phyloP scores from a whole-genome alignment of 2,797 vertebrate genomes.

The Tympanoctomys barrerae region DNA sequence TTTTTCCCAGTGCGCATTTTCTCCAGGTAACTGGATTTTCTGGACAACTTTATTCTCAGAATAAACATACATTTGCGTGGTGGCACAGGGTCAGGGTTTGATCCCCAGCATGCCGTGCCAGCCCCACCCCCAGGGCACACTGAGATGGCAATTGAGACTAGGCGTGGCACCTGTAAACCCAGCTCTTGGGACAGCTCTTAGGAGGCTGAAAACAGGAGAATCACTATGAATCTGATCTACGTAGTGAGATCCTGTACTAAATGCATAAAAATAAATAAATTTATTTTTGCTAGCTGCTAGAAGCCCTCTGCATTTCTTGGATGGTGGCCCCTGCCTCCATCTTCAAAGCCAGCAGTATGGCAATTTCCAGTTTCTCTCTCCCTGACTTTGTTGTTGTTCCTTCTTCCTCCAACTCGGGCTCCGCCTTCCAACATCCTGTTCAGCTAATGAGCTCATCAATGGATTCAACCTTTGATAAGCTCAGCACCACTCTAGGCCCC shows the following conservation, averaged over 20 bases:
- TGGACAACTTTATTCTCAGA: slow-evolving; percentile 8
- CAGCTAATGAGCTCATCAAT: not conserved
- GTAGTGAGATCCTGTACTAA: too few relatives aligned
- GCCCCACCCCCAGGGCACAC: too few relatives aligned
- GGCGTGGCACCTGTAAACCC: too few relatives aligned
- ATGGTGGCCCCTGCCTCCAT: not conserved
- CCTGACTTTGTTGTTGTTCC: not conserved
- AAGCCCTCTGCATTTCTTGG: not conserved
- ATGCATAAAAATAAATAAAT: too few relatives aligned
- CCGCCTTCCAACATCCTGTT: not conserved
- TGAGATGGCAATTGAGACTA: too few relatives aligned
- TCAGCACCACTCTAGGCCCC: too few relatives aligned
- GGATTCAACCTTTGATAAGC: too few relatives aligned
- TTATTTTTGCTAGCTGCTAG: not conserved
- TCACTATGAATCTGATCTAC: too few relatives aligned
- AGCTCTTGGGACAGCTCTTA: too few relatives aligned
- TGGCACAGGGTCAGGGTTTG: too few relatives aligned
- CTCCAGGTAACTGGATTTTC: not conserved
- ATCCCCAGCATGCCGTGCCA: too few relatives aligned
- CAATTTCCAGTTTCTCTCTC: not conserved
- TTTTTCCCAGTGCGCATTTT: not conserved
- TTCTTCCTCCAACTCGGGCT: not conserved
- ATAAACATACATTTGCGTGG: not conserved
- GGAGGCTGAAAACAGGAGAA: too few relatives aligned
- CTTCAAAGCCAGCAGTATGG: not conserved